Evolutionary conservation across 1,140 invertebrate genomes (phyloP).

Genomic region (Macrocentrus cingulum): DNA sequence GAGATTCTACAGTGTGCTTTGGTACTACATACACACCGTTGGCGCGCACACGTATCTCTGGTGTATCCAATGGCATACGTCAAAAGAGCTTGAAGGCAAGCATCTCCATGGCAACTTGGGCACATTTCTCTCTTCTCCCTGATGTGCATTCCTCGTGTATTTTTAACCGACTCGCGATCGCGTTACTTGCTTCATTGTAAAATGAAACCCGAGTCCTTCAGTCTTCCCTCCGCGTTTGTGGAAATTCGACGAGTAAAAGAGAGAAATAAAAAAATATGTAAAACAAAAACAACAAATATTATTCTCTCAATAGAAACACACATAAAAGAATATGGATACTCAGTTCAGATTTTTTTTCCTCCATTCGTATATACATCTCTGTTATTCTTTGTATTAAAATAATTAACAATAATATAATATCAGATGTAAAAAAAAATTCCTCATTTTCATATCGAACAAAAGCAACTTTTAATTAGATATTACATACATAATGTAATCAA

Average conservation of each 20-base stretch:
- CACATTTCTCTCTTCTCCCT: background rate
- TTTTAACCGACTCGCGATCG: slow-evolving; percentile 1
- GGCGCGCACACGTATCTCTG: too few relatives aligned
- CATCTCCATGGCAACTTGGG: background rate
- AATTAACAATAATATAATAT: too few relatives aligned
- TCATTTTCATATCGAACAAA: too few relatives aligned
- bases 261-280: background rate
- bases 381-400: too few relatives aligned
- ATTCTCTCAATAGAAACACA: background rate
- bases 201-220: background rate
- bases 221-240: background rate
- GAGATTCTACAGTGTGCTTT: too few relatives aligned
- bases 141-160: slow-evolving; percentile 6
- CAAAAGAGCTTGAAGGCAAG: slow-evolving; percentile 2
- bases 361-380: too few relatives aligned
- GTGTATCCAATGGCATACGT: background rate
- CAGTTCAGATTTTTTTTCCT: too few relatives aligned
- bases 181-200: background rate
- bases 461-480: too few relatives aligned
- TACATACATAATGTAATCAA: too few relatives aligned
- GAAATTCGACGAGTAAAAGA: background rate
- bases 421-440: too few relatives aligned
- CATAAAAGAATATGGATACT: too few relatives aligned
- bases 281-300: background rate
- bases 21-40: too few relatives aligned